These are phyloP conservation scores for Athrips mouffetella DNA, from an alignment of 2,888 invertebrate genomes.

Conservation along the genomic window DNA sequence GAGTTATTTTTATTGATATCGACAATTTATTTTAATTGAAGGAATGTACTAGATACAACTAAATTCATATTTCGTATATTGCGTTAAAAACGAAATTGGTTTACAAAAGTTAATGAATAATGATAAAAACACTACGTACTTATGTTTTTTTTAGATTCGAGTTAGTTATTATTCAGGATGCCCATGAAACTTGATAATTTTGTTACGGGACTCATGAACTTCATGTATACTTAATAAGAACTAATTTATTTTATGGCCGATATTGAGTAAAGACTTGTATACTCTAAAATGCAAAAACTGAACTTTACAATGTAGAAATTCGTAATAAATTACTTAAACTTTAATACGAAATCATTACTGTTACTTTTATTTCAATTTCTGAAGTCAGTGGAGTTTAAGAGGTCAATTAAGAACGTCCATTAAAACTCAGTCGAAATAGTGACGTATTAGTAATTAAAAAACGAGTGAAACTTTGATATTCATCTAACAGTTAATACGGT, in stretches of 20 bases:
- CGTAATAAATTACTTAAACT: conserved; percentile 12
- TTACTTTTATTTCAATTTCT: conserved; percentile 6
- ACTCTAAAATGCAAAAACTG: neutral
- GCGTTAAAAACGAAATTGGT: neutral
- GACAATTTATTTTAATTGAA: neutral
- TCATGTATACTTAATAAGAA: too few species aligned
- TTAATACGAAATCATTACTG: conserved; percentile 8
- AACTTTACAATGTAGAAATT: conserved; percentile 7
- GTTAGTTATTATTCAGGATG: too few species aligned
- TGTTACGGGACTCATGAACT: too few species aligned
- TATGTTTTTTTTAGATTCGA: too few species aligned
- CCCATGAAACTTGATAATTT: too few species aligned
- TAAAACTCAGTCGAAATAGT: conserved; percentile 1
- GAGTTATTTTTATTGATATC: conserved; percentile 1
- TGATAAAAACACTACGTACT: too few species aligned
- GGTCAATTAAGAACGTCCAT: conserved; percentile 10
- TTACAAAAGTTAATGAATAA: neutral
- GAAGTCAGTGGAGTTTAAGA: conserved; percentile 7
- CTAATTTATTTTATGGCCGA: too few species aligned
- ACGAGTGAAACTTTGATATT: conserved; percentile 41
- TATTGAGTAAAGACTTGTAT: neutral
- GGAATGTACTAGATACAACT: neutral
- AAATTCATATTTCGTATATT: neutral
- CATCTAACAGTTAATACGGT: conserved; percentile 49
- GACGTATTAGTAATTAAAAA: conserved; percentile 36